Conservation (phyloP, 2,113 vertebrate genomes). For the Rhinolophus sinicus region DNA sequence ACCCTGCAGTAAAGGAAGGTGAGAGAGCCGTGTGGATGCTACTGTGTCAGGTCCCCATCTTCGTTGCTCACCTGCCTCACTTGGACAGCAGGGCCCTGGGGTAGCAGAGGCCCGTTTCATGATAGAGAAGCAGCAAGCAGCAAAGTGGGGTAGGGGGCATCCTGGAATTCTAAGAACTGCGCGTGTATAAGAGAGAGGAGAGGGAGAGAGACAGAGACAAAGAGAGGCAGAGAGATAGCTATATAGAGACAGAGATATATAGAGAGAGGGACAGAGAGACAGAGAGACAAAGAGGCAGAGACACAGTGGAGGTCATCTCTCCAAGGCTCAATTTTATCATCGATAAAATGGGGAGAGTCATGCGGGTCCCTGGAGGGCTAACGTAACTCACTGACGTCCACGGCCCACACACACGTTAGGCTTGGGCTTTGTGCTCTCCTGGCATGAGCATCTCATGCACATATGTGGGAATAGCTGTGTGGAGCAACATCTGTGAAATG, state of each 20-base stretch:
- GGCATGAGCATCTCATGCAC: rapidly evolving
- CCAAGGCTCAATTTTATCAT: background rate
- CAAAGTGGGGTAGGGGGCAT: background rate
- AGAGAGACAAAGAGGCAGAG: background rate
- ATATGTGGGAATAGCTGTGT: background rate
- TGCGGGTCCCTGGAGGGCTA: background rate
- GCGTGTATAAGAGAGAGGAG: background rate
- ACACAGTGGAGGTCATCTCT: background rate
- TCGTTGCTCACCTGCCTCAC: background rate
- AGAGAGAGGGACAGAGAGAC: background rate
- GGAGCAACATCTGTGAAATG: rapidly evolving
- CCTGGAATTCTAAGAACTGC: background rate
- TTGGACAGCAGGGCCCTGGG: background rate
- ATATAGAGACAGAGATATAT: background rate
- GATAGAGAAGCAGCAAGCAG: background rate
- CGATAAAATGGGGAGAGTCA: background rate
- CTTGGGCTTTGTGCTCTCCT: rapidly evolving
- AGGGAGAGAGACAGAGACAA: no score
- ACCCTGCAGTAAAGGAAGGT: background rate
- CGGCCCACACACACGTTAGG: rapidly evolving
- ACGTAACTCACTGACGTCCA: rapidly evolving
- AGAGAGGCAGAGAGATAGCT: no score
- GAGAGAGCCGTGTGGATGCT: background rate
- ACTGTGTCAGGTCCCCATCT: background rate
- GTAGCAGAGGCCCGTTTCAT: background rate